These are phyloP conservation scores for Gallinago paraguaiae DNA, from an alignment of 2,113 vertebrate species.

Conservation along the genomic window DNA sequence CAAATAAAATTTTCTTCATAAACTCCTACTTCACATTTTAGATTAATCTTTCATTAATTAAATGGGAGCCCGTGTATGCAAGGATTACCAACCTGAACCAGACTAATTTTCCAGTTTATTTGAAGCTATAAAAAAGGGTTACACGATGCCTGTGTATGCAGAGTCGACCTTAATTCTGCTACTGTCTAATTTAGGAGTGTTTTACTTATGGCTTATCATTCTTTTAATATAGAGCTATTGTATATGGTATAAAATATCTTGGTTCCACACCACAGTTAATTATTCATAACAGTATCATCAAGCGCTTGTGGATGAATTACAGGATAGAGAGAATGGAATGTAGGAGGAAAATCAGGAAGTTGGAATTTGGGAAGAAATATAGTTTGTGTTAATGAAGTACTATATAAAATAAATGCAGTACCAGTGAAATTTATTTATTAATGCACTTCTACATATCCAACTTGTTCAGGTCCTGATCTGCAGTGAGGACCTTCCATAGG, in stretches of 20 bases:
- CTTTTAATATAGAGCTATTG: not conserved
- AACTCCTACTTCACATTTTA: not conserved
- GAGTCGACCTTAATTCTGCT: not conserved
- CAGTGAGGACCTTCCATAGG: not conserved
- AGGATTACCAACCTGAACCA: not conserved
- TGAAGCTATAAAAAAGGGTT: not conserved
- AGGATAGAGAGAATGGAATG: not conserved
- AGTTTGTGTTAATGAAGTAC: not conserved
- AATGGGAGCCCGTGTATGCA: not conserved
- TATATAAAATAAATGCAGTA: constrained; percentile 3
- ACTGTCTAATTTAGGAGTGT: not conserved
- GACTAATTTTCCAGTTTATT: not conserved
- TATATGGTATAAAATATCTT: not conserved
- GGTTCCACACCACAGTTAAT: not conserved
- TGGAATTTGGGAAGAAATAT: not conserved
- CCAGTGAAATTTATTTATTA: constrained; percentile 20
- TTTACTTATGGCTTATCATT: not conserved
- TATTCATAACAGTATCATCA: not conserved
- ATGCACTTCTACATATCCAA: not conserved
- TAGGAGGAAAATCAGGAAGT: not conserved
- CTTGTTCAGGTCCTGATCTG: not conserved
- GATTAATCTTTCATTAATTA: not conserved
- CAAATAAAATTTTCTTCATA: not conserved
- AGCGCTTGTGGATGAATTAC: not conserved
- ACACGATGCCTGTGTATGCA: fast-evolving